Evolutionary conservation across 2,113 vertebrate genomes (phyloP), one percentile per base, ranked within the genome.

Genomic region (Xyliphius kryptos): DNA sequence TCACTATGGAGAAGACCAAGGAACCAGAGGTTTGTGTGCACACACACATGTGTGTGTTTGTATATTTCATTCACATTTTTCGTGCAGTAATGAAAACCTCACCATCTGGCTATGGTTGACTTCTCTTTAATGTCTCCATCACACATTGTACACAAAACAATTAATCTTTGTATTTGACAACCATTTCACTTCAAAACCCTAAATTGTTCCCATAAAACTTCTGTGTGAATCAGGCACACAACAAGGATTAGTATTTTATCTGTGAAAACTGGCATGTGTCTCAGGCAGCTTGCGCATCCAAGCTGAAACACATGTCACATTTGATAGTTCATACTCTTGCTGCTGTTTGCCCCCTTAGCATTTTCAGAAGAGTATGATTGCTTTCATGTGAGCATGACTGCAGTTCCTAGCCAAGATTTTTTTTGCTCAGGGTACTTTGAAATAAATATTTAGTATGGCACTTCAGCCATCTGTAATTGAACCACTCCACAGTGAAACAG

Each of bases 1-100:
- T 99, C 85, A 94, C 95, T 50, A 96, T 97, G 96, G 92, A 97
- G 79, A 97, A 98, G 77, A 89, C 91, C 85, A 94, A 93, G 72
- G 87, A 89, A 56, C 93, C 93, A 68, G 89, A 97, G 92, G 96
- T 96, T 72, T 64, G 81, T 49, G 12, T 51, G 22, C 57, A 53
- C 4, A 36, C 51, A 13, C 62, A 3, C 26, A 32, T 66, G 9
- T 44, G 15, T 47, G 9, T 32, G 49, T 32, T 50, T 58, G 6
- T 32, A n/a, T 43, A n/a, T 46, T 14, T 89, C 9, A 26, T 22
- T 44, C 15, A 10, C 77, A 56, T 19, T 68, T 48, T 6, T 17
- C 73, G 55, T 70, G 20, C 16, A 44, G 56, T 72, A 16, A 52
- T 63, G 67, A 75, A 81, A 81, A 75, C 74, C 63, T 75, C 74